These are phyloP conservation scores for Ophion ventricosus DNA, from an alignment of 2,888 invertebrate genomes.

Conservation along the genomic window DNA sequence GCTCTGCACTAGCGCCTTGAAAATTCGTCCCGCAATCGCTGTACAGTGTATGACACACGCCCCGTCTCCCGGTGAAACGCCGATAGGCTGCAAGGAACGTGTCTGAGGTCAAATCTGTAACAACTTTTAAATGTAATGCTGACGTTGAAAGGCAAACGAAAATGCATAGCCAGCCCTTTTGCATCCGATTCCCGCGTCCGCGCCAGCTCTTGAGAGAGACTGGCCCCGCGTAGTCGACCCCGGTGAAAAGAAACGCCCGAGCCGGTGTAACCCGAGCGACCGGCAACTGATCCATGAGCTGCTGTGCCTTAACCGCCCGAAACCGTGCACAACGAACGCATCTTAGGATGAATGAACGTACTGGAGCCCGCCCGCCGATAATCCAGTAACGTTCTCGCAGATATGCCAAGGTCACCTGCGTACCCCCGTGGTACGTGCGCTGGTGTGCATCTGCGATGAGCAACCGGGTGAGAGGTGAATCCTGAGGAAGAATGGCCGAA, in stretches of 20 bases:
- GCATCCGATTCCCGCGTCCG: not conserved
- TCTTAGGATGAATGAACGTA: slow-evolving; percentile 44
- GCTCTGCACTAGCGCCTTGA: slow-evolving; percentile 33
- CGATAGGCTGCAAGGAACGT: slow-evolving; percentile 49
- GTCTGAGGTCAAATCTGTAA: not conserved
- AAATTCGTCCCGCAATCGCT: slow-evolving; percentile 63
- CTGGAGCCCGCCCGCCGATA: slow-evolving; percentile 52
- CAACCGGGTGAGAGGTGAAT: not conserved
- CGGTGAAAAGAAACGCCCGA: slow-evolving; percentile 37
- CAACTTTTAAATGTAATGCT: slow-evolving; percentile 40
- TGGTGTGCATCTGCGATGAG: not conserved
- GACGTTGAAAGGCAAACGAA: slow-evolving; percentile 66
- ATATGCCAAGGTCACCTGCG: not conserved
- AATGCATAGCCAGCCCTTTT: slow-evolving; percentile 62
- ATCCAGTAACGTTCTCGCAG: slow-evolving; percentile 51
- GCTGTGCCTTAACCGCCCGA: slow-evolving; percentile 46
- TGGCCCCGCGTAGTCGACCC: slow-evolving; percentile 50
- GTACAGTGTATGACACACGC: slow-evolving; percentile 34
- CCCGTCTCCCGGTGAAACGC: slow-evolving; percentile 48
- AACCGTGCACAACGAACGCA: slow-evolving; percentile 38
- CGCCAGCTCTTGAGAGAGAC: slow-evolving; percentile 16
- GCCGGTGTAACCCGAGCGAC: slow-evolving; percentile 28
- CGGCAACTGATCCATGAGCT: slow-evolving; percentile 73
- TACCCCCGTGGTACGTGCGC: slow-evolving; percentile 8
- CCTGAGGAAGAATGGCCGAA: not conserved